Percentiles rank a stretch among this genome's conserved stretches.
Evolutionary conservation across 2,797 vertebrate species (phyloP).

Genomic region (Helicolenus hilgendorfi): DNA sequence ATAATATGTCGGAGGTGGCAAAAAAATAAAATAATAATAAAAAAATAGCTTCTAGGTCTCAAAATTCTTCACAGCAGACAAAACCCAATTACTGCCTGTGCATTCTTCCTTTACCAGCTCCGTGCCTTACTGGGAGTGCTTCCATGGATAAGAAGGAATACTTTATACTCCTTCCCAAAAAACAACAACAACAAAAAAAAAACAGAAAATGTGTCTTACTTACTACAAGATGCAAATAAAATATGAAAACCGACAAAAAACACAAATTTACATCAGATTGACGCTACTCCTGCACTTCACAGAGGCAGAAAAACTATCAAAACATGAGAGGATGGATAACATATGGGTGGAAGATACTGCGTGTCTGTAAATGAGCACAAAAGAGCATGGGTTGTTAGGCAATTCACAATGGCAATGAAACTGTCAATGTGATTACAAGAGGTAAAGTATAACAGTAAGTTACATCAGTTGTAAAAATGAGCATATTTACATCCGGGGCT

Average conservation of each 20-base stretch:
- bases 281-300: constrained; percentile 57
- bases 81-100: constrained; percentile 59
- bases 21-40: background rate
- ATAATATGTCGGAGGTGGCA: constrained; percentile 71
- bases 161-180: constrained; percentile 34
- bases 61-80: constrained; percentile 64
- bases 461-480: constrained; percentile 54
- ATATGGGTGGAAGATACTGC: constrained; percentile 16
- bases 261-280: constrained; percentile 75
- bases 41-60: constrained; percentile 29
- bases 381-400: constrained; percentile 24
- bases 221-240: constrained; percentile 71
- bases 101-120: constrained; percentile 38
- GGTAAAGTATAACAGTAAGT: constrained; percentile 28
- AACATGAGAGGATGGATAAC: constrained; percentile 33
- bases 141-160: constrained; percentile 57
- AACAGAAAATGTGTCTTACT: constrained; percentile 42
- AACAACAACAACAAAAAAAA: background rate
- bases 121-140: constrained; percentile 58
- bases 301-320: constrained; percentile 53
- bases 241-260: constrained; percentile 66
- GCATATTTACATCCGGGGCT: constrained; percentile 67
- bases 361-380: constrained; percentile 35
- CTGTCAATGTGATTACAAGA: constrained; percentile 35
- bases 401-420: constrained; percentile 24